Evolutionary conservation across 2,113 vertebrate genomes (phyloP), one percentile per base, ranked within the genome.

Genomic region (Peucedramus taeniatus): DNA sequence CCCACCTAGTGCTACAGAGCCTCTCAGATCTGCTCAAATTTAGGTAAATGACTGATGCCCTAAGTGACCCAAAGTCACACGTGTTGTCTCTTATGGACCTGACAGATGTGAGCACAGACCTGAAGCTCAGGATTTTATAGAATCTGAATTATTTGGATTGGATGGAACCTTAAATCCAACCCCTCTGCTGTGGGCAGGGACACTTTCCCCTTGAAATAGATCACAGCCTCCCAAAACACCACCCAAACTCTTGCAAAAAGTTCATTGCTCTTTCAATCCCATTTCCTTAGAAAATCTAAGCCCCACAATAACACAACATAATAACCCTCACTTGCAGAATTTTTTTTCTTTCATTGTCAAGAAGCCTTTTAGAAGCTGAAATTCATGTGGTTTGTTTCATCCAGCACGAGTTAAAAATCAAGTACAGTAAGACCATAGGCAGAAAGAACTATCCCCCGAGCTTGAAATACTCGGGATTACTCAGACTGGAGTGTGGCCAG

Each of bases 381-480:
- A 76, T 8, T 40, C 6, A 13, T 1, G 5, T 0, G 4, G 8
- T 27, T 70, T 7, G 1, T 40, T 84, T 65, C 16, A 42, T 26
- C 45, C 64, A 70, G 60, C 54, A 22, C 0, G 4, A 86, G 65
- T 84, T 89, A 72, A 92, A 94, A 81, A 89, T 20, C 51, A 75
- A 63, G 56, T 49, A 28, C 9, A 1, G 45, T 42, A 60, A 88
- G 53, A 90, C 56, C 40, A 54, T 2, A 44, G 44, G 56, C 72
- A 83, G 69, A 77, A 82, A 69, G 71, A 17, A 8, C 49, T 83
- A 76, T 78, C 44, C 83, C 72, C 69, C 2, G 17, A 95, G 80
- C 19, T 42, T 75, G 80, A 79, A 94, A 94, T 70, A 42, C 5
- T 89, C 88, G 2, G 76, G 31, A 92, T 96, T 93, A 87, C 92